These are phyloP conservation scores for Formicarius rufipectus DNA, from an alignment of 2,113 vertebrate genomes.

Conservation along the genomic window DNA sequence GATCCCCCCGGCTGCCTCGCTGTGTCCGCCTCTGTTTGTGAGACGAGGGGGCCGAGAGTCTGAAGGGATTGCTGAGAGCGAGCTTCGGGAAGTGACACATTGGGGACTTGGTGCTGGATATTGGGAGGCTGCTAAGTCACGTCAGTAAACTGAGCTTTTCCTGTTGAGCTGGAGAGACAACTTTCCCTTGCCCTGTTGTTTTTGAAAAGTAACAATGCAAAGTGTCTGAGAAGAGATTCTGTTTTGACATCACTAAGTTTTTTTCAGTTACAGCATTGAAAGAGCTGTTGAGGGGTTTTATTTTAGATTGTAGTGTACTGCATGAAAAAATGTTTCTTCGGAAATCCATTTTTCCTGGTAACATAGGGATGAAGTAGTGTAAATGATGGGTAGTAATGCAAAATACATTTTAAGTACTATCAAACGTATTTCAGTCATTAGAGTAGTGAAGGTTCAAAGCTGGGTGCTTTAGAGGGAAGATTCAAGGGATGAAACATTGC, in stretches of 20 bases:
- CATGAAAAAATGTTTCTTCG: not conserved
- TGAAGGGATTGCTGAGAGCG: not conserved
- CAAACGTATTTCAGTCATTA: not conserved
- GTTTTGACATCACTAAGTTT: not conserved
- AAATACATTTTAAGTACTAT: not conserved
- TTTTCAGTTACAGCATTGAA: not conserved
- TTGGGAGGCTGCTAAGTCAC: not conserved
- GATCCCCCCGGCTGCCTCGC: not conserved
- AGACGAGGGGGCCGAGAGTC: fast-evolving
- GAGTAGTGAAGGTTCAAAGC: not conserved
- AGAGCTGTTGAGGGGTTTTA: not conserved
- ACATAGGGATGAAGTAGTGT: not conserved
- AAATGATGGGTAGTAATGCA: not conserved
- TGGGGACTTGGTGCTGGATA: fast-evolving
- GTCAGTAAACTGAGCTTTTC: not conserved
- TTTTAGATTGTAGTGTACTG: not conserved
- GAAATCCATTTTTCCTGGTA: not conserved
- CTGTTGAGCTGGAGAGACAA: fast-evolving
- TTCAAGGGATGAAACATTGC: not conserved
- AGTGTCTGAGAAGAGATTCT: not conserved
- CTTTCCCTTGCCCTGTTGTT: not conserved
- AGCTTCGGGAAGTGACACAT: not conserved
- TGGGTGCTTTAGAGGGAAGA: not conserved
- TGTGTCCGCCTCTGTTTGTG: not conserved
- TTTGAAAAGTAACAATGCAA: fast-evolving